These are phyloP conservation scores for Apamea crenata DNA, from an alignment of 2,888 invertebrate species.

Conservation along the genomic window DNA sequence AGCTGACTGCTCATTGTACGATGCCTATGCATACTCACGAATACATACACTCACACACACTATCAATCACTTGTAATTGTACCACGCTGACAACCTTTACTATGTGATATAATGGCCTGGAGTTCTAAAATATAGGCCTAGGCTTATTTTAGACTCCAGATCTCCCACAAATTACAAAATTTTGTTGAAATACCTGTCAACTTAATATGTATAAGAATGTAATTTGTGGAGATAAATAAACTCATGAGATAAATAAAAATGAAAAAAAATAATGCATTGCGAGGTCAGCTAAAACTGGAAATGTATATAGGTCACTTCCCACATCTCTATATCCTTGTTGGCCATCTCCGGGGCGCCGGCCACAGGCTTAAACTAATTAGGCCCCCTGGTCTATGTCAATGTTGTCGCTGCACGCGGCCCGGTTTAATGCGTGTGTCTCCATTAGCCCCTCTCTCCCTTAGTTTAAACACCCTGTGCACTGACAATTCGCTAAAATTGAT, in stretches of 20 bases:
- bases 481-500: slow-evolving; percentile 89
- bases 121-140: no score
- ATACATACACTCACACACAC: no score
- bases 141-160: no score
- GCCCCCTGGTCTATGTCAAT: slow-evolving; percentile 87
- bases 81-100: no score
- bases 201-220: no score
- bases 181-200: no score
- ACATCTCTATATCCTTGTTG: slow-evolving; percentile 60
- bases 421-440: slow-evolving; percentile 90
- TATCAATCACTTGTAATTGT: no score
- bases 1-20: not conserved
- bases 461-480: slow-evolving; percentile 85
- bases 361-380: slow-evolving; percentile 89
- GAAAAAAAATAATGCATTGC: not conserved
- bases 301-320: slow-evolving; percentile 16
- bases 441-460: slow-evolving; percentile 84
- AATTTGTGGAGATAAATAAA: no score
- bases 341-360: slow-evolving; percentile 80
- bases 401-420: slow-evolving; percentile 87
- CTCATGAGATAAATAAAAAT: no score
- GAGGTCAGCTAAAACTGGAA: not conserved
- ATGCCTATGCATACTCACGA: not conserved
- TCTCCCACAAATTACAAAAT: no score
- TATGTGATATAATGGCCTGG: no score